phyloP scores from a whole-genome alignment of 2,797 vertebrate species.

The Fistularia commersonii region DNA sequence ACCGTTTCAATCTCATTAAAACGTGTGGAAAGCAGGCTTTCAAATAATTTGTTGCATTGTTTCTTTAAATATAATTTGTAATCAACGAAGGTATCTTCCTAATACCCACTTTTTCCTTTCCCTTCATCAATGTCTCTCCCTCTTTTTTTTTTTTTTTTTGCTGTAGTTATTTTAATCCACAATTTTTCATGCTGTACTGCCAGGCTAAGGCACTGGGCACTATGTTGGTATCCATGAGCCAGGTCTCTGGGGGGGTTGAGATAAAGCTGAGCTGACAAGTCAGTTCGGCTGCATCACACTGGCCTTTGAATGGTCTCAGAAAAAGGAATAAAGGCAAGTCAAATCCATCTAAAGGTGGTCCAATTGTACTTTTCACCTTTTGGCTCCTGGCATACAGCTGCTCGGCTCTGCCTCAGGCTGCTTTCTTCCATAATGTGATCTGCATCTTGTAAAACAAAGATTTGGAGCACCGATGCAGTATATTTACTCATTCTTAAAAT shows the following conservation, averaged over 20 bases:
- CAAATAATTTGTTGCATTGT: too few species aligned
- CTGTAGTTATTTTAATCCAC: slow-evolving; percentile 37
- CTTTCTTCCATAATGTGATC: too few species aligned
- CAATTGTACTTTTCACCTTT: slow-evolving; percentile 29
- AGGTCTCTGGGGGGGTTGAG: slow-evolving; percentile 48
- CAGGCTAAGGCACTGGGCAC: slow-evolving; percentile 43
- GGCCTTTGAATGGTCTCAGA: slow-evolving; percentile 40
- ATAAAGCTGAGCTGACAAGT: slow-evolving; percentile 65
- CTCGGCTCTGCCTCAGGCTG: slow-evolving; percentile 27
- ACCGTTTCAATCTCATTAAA: too few species aligned
- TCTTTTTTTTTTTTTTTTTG: slow-evolving; percentile 15
- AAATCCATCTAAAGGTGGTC: slow-evolving; percentile 11
- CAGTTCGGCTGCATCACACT: slow-evolving; percentile 57
- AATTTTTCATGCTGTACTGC: slow-evolving; percentile 58
- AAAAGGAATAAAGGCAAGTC: neutral
- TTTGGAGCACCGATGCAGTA: too few species aligned
- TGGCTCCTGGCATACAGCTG: slow-evolving; percentile 33
- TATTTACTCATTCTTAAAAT: too few species aligned
- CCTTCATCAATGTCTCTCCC: neutral
- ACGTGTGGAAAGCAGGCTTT: too few species aligned
- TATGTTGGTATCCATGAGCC: slow-evolving; percentile 51
- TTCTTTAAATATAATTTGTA: too few species aligned
- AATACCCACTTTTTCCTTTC: too few species aligned
- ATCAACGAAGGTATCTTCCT: too few species aligned
- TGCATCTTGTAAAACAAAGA: too few species aligned